phyloP scores from a whole-genome alignment of 2,888 invertebrate species.

The Ennomos quercinarius region DNA sequence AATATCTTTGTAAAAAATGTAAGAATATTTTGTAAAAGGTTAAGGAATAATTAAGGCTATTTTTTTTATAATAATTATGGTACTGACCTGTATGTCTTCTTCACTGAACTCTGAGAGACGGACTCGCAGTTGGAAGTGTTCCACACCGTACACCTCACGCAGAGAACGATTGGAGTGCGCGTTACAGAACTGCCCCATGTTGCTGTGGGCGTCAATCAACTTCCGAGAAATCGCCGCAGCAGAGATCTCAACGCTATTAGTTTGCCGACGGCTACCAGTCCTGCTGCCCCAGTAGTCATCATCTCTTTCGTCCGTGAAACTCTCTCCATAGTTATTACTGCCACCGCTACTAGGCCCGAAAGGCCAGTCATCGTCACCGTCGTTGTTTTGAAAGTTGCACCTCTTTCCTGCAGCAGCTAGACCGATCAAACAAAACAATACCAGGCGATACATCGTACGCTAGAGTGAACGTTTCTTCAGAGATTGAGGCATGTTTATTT shows the following conservation, averaged over 20 bases:
- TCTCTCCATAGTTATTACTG: not conserved
- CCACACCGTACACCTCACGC: conserved; percentile 19
- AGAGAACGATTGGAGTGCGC: conserved; percentile 12
- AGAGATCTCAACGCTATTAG: not conserved
- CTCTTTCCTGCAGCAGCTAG: too few species aligned
- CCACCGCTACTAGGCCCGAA: not conserved
- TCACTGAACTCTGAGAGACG: conserved; percentile 11
- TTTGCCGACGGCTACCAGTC: not conserved
- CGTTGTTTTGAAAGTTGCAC: too few species aligned
- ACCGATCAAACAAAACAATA: too few species aligned
- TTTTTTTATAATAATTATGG: too few species aligned
- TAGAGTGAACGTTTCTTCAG: too few species aligned
- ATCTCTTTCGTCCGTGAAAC: not conserved
- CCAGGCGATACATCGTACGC: too few species aligned
- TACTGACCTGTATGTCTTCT: conserved; percentile 22
- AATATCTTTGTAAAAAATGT: too few species aligned
- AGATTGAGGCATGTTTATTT: too few species aligned
- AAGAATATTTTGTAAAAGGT: too few species aligned
- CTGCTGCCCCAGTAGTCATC: not conserved
- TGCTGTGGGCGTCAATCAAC: not conserved
- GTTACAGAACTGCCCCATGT: conserved; percentile 12
- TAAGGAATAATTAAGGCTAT: too few species aligned
- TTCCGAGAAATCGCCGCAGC: conserved; percentile 2
- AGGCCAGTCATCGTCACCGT: too few species aligned
- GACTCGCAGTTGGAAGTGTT: conserved; percentile 17